These are phyloP conservation scores for Euphonia xanthogaster DNA, from an alignment of 2,797 vertebrate species.

Conservation along the genomic window DNA sequence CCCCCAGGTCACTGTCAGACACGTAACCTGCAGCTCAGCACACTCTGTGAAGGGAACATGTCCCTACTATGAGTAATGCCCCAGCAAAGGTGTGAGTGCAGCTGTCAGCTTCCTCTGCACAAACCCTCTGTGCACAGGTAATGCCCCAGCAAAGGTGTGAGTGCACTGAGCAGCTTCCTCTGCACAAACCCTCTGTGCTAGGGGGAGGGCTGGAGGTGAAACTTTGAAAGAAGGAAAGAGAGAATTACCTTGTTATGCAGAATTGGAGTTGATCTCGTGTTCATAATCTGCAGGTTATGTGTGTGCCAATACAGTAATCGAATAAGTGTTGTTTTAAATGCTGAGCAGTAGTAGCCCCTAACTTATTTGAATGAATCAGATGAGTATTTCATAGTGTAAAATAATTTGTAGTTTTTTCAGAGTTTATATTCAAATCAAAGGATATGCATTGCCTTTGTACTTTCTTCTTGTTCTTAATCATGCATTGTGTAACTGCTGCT, in stretches of 20 bases:
- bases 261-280: not conserved
- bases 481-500: not conserved
- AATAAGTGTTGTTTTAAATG: not conserved
- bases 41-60: accelerated
- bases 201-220: not conserved
- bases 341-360: not conserved
- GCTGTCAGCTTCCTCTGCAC: not conserved
- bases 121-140: not conserved
- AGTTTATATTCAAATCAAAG: not conserved
- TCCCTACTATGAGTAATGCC: not conserved
- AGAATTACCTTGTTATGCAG: not conserved
- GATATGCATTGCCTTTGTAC: not conserved
- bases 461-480: not conserved
- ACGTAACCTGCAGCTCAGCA: not conserved
- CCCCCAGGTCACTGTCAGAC: not conserved
- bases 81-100: not conserved
- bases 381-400: not conserved
- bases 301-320: not conserved
- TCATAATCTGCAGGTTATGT: not conserved
- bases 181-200: not conserved
- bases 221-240: not conserved
- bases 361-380: not conserved
- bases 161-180: not conserved
- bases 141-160: not conserved
- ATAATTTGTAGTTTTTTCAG: not conserved